Base-by-base conservation (phyloP, 2,113 vertebrate genomes). In the Gallinago undulata region DNA sequence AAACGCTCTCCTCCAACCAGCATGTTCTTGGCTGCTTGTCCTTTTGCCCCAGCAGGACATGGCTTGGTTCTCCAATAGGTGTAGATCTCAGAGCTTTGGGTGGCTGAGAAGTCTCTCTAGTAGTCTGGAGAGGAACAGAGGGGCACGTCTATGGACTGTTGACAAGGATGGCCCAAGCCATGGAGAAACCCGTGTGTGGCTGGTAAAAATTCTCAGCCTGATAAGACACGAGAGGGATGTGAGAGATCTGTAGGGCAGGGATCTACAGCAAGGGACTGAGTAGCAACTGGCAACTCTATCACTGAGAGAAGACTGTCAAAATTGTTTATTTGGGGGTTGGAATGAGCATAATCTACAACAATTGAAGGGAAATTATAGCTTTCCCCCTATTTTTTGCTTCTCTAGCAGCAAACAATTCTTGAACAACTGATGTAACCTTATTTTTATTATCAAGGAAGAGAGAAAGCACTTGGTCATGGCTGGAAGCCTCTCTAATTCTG, bases 1-100 rank as follows among this genome's bases (percentile, higher is more conserved):
- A 37, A 24, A 22, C 1, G 0, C 25, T 27, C 9, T 51, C 12
- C 57, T 75, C 31, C 39, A 11, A 0, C 1, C 2, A 3, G 1
- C 0, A 1, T 35, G 19, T 53, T 50, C 55, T 68, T 3, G 37
- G 7, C 59, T 45, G 27, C 70, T 68, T 41, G 43, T 2, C 2
- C 31, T 37, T 19, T 64, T 16, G 24, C 23, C 17, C 3, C 50
- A 39, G 63, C 47, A 73, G 37, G 43, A 41, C 2, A 0, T 28
- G 1, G 19, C 63, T 57, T 24, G 74, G 2, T 41, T 39, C 18
- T 57, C 19, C 24, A 2, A 19, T 14, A 9, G 6, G 6, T 43
- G 2, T 2, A 3, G 11, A 45, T 7, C 9, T 15, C 9, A 4
- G 11, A 15, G 23, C 21, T 45, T 19, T 39, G n/a, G 24, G 39